A percentile compares a stretch with the other conserved stretches of the same genome.
These are phyloP conservation scores for Chrysemys picta DNA, from an alignment of 2,113 vertebrate genomes.

Conservation along the genomic window DNA sequence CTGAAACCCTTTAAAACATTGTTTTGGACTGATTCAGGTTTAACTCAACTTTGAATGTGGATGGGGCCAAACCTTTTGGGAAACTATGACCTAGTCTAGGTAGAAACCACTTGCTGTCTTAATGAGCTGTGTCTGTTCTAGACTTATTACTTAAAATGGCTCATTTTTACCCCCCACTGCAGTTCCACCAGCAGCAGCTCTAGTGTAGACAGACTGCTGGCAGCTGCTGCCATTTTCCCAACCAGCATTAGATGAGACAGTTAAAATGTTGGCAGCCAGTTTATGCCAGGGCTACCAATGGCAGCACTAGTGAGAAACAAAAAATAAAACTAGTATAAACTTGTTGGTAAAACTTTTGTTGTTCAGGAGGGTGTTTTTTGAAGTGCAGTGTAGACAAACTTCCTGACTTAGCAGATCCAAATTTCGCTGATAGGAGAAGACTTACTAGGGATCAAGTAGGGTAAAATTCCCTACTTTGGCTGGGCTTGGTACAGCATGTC, in stretches of 20 bases:
- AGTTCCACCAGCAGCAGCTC: neutral
- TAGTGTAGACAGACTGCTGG: neutral
- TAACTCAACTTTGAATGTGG: neutral
- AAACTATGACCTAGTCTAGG: neutral
- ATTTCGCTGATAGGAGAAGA: neutral
- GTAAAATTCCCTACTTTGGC: neutral
- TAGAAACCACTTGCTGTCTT: rapidly evolving
- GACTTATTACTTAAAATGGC: neutral
- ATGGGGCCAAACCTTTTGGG: too few species aligned
- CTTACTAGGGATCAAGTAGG: neutral
- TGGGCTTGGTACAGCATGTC: neutral
- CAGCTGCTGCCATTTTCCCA: neutral
- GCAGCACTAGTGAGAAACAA: neutral
- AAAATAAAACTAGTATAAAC: neutral
- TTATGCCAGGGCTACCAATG: too few species aligned
- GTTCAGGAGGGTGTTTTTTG: too few species aligned
- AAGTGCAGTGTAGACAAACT: too few species aligned
- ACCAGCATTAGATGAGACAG: neutral
- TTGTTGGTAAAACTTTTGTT: too few species aligned
- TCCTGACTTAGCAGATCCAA: neutral
- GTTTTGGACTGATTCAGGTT: neutral
- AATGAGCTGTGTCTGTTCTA: neutral
- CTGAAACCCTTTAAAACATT: neutral
- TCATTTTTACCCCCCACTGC: neutral
- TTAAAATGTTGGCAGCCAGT: too few species aligned